Evolutionary conservation across 1,140 invertebrate species (phyloP).

Genomic region (Bombus vancouverensis): DNA sequence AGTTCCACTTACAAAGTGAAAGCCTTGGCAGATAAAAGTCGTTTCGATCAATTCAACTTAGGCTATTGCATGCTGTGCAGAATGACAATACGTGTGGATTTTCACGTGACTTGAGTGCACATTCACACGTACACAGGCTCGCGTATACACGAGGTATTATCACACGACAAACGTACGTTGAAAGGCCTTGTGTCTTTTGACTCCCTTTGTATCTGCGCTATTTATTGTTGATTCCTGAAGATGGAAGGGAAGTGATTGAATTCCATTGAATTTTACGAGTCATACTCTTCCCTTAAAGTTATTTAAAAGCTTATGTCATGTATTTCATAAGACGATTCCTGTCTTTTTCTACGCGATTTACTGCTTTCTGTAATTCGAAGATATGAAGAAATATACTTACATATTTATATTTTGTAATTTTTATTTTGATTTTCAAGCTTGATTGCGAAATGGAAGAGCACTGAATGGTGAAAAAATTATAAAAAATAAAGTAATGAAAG

Average conservation of each 20-base stretch:
- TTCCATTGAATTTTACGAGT: not conserved
- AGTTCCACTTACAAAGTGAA: constrained; percentile 59
- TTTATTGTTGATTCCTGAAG: not conserved
- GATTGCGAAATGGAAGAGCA: too few species aligned
- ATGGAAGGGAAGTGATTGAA: not conserved
- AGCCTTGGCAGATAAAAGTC: constrained; percentile 54
- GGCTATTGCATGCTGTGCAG: constrained; percentile 44
- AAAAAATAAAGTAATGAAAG: too few species aligned
- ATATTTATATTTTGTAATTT: not conserved
- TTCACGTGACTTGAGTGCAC: not conserved
- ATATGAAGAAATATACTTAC: not conserved
- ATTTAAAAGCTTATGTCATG: not conserved
- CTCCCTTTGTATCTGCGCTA: not conserved
- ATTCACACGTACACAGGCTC: not conserved
- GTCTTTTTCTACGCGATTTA: too few species aligned
- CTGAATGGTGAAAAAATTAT: too few species aligned
- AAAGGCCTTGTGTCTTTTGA: constrained; percentile 1
- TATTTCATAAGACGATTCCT: not conserved
- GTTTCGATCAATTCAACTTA: constrained; percentile 60
- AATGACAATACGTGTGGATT: constrained; percentile 50
- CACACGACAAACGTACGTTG: not conserved
- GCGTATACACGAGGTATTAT: not conserved
- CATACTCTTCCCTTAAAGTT: not conserved
- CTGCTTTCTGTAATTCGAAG: not conserved
- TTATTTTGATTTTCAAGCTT: too few species aligned